Conservation (phyloP, 1,140 invertebrate species). For the Drosophila yakuba region DNA sequence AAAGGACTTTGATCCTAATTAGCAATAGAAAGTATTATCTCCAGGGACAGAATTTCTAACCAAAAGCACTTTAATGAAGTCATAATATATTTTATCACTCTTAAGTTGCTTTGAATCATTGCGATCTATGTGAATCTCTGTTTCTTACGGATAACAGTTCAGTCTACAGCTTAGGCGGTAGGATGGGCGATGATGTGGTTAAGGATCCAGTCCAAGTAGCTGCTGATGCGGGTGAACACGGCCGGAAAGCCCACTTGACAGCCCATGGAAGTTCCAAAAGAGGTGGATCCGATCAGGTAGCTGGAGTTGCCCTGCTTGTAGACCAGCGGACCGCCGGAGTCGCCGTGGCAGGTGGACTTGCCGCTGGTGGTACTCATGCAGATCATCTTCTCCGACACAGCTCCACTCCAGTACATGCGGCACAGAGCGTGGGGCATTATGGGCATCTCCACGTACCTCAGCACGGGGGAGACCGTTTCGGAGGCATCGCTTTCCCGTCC, state of each 20-base stretch:
- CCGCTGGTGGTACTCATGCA: conserved; percentile 62
- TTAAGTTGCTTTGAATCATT: neutral
- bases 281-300: conserved; percentile 85
- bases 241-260: conserved; percentile 85
- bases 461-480: conserved; percentile 12
- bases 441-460: conserved; percentile 51
- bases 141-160: too few species aligned
- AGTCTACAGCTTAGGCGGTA: neutral
- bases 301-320: conserved; percentile 17
- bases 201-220: conserved; percentile 85
- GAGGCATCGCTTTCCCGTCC: conserved; percentile 45
- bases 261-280: conserved; percentile 85
- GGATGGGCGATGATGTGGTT: conserved; percentile 1
- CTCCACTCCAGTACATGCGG: conserved; percentile 55
- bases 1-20: too few species aligned
- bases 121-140: too few species aligned
- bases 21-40: too few species aligned
- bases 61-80: too few species aligned
- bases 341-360: conserved; percentile 63
- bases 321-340: conserved; percentile 84
- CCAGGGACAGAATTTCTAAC: too few species aligned
- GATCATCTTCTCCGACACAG: conserved; percentile 60
- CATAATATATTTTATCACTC: too few species aligned
- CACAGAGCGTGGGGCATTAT: conserved; percentile 42
- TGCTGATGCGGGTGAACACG: conserved; percentile 85